These are phyloP conservation scores for Hydractinia echinata DNA, from an alignment of 30 jellyfish, hydroid and myxozoan species.

Conservation along the genomic window DNA sequence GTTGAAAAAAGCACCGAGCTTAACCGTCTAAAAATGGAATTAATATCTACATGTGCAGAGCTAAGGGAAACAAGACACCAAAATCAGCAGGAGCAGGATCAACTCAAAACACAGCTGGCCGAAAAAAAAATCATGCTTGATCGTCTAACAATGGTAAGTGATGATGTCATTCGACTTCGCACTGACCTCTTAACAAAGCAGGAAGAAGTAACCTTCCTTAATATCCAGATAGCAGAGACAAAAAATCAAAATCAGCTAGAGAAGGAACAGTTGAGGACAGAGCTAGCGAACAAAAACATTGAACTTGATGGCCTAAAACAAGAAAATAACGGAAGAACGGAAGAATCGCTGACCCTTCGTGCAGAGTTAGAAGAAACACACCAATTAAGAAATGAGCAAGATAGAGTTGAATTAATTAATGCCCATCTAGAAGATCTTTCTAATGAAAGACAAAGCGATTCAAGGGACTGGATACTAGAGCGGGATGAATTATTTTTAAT, in stretches of 20 bases:
- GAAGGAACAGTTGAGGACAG: background rate
- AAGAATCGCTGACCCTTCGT: background rate
- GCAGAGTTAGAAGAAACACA: too few relatives aligned
- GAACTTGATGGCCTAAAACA: background rate
- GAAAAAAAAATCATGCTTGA: background rate
- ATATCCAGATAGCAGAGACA: background rate
- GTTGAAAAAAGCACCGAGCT: too few relatives aligned
- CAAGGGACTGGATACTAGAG: constrained; percentile 69
- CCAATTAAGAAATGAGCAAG: too few relatives aligned
- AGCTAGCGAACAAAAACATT: background rate
- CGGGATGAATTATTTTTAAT: constrained; percentile 50
- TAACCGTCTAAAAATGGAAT: too few relatives aligned
- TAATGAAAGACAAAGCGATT: background rate
- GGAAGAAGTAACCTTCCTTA: constrained; percentile 10
- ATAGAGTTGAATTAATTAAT: too few relatives aligned
- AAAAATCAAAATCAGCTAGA: too few relatives aligned
- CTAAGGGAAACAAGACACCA: too few relatives aligned
- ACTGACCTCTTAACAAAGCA: constrained; percentile 18
- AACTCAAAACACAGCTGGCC: too few relatives aligned
- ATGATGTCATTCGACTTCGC: background rate
- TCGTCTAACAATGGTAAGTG: background rate
- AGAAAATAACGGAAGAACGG: background rate
- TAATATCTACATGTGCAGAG: too few relatives aligned
- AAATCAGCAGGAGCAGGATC: too few relatives aligned
- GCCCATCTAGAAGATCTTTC: background rate